A percentile compares a stretch with the other conserved stretches of the same genome.
Evolutionary conservation across 2,888 invertebrate genomes (phyloP).

Genomic region (Drosophila aldrichi): DNA sequence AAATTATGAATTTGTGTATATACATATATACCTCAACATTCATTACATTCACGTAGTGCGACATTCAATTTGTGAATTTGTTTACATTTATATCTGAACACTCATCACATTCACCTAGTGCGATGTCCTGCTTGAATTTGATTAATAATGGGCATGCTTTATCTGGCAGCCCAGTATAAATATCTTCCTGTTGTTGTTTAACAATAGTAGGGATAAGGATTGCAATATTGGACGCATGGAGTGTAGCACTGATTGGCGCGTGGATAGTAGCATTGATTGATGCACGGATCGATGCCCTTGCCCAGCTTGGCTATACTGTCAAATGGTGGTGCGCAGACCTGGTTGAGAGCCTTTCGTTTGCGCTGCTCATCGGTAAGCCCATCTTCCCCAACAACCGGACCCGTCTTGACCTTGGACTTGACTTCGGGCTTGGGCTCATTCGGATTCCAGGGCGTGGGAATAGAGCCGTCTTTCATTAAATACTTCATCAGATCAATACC

Average conservation of each 20-base stretch:
- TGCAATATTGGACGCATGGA: slow-evolving; percentile 9
- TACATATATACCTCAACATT: not conserved
- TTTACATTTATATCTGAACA: not conserved
- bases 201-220: slow-evolving; percentile 14
- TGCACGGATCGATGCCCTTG: slow-evolving; percentile 54
- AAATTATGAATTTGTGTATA: not conserved
- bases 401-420: slow-evolving; percentile 4
- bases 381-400: slow-evolving; percentile 43
- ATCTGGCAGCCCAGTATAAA: not conserved
- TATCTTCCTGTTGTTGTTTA: not conserved
- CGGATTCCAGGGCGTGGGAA: slow-evolving; percentile 43
- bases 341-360: slow-evolving; percentile 36
- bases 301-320: slow-evolving; percentile 62
- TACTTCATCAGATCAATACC: slow-evolving; percentile 61
- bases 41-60: not conserved
- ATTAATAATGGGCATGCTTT: not conserved
- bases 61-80: not conserved
- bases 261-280: slow-evolving; percentile 21
- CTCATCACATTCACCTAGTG: not conserved
- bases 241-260: slow-evolving; percentile 14
- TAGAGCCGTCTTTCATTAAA: slow-evolving; percentile 34
- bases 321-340: slow-evolving; percentile 57
- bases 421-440: slow-evolving; percentile 25
- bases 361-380: slow-evolving; percentile 57
- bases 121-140: not conserved